Evolutionary conservation across 2,888 invertebrate genomes (phyloP).

Genomic region (Hololepta plana): DNA sequence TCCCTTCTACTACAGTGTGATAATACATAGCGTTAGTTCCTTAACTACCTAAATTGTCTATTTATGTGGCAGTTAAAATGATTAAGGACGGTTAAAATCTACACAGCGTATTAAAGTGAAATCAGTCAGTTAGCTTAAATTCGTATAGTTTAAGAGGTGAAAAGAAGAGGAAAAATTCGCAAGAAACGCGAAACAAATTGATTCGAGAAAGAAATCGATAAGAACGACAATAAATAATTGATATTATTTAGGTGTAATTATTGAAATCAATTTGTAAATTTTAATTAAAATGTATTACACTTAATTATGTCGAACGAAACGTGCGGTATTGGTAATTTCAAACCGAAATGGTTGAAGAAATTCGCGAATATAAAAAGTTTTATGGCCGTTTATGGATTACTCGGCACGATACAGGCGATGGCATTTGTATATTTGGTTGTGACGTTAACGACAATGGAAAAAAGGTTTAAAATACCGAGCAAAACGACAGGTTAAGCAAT

Average conservation of each 20-base stretch:
- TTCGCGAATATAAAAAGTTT: slow-evolving; percentile 39
- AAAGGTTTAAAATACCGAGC: slow-evolving; percentile 48
- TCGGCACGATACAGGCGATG: slow-evolving; percentile 47
- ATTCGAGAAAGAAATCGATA: slow-evolving; percentile 1
- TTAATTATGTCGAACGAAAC: slow-evolving; percentile 17
- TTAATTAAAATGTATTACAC: no score
- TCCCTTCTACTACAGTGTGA: no score
- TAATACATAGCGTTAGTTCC: slow-evolving; percentile 6
- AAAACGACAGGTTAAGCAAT: slow-evolving; percentile 49
- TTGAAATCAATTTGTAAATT: no score
- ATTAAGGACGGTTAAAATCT: slow-evolving; percentile 7
- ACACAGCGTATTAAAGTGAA: no score
- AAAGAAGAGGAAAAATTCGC: no score
- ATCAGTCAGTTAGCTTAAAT: no score
- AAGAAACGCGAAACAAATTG: no score
- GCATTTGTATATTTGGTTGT: slow-evolving; percentile 45
- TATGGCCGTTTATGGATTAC: slow-evolving; percentile 39
- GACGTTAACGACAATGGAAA: slow-evolving; percentile 46
- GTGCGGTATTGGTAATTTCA: slow-evolving; percentile 37
- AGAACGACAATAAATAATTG: no score
- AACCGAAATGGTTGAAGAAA: slow-evolving; percentile 38
- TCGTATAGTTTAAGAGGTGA: no score
- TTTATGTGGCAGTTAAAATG: slow-evolving; percentile 9
- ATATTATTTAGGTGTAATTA: no score
- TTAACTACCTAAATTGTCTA: slow-evolving; percentile 9